A percentile compares a stretch with the other conserved stretches of the same genome.
phyloP scores from a whole-genome alignment of 2,797 vertebrate genomes.

The Sandelia bainsii region DNA sequence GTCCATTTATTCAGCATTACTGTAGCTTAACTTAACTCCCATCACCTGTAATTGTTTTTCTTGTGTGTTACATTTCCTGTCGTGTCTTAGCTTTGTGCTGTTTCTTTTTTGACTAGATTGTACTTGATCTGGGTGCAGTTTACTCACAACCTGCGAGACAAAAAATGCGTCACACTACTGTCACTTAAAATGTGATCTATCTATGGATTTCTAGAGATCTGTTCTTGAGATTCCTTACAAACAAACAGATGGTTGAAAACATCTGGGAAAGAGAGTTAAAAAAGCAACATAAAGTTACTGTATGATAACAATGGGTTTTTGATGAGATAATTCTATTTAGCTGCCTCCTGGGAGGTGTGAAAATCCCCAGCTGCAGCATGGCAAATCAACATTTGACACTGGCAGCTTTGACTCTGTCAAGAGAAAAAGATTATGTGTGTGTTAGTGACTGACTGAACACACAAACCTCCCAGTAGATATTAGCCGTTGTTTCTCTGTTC shows the following conservation, averaged over 20 bases:
- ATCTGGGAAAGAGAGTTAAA: constrained; percentile 14
- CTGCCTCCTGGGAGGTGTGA: constrained; percentile 26
- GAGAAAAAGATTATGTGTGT: constrained; percentile 30
- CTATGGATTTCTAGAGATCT: constrained; percentile 6
- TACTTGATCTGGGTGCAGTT: too few species aligned
- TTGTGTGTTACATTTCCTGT: not conserved
- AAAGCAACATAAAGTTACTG: constrained; percentile 34
- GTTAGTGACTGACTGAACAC: constrained; percentile 16
- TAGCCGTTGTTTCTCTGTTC: not conserved
- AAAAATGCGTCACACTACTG: not conserved
- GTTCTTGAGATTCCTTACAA: constrained; percentile 20
- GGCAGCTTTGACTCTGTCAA: constrained; percentile 30
- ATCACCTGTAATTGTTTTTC: too few species aligned
- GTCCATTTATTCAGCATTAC: not conserved
- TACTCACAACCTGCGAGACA: too few species aligned
- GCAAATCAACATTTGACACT: constrained; percentile 60
- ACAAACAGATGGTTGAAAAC: constrained; percentile 26
- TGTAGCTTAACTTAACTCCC: not conserved
- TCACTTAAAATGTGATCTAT: not conserved
- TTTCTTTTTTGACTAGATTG: not conserved
- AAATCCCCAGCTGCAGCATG: constrained; percentile 57
- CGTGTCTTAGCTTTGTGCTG: not conserved
- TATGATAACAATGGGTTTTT: constrained; percentile 46
- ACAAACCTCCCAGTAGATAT: not conserved
- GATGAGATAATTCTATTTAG: constrained; percentile 56